Evolutionary conservation across 2,113 vertebrate species (phyloP), one percentile per base, ranked within the genome.

Genomic region (Gnathonemus echidnorhynchus): DNA sequence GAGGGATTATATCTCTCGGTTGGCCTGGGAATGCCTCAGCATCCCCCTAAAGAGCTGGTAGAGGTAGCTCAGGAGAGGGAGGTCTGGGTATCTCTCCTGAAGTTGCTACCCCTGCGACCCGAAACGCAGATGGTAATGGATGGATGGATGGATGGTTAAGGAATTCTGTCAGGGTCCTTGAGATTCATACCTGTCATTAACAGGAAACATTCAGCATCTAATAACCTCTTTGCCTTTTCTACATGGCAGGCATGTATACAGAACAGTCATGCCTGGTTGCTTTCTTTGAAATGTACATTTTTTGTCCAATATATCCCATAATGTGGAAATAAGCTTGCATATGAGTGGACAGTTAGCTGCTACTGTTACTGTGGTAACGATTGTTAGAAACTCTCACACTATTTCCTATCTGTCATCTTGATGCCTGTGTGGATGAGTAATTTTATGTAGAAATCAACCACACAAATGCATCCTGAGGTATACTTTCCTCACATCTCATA

Each of bases 291-390:
- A 52, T 87, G 13, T 49, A 27, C 48, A 53, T 35, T 89, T 89
- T 89, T 89, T 89, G 52, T 8, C 45, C 27, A 58, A 50, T 50
- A 83, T 88, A 58, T 84, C n/a, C 19, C 56, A 45, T 87, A 74
- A 56, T 10, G 48, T 89, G 88, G 88, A 91, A 91, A 58, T 50
- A 86, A 87, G 31, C 50, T 31, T 52, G 85, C 27, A 88, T 85
- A 7, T 87, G 77, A 58, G 31, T 87, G 62, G 50, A 35, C 24
- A 62, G 27, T 58, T 88, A 49, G 58, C 1, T 42, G 15, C 35
- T 86, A 27, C 31, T 4, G 39, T 89, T 90, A 86, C 87, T 39
- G 88, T 90, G 42, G 21, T 56, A 56, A 88, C 24, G 2, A 10
- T 56, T 89, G 52, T 58, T 58, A 31, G 11, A 90, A 90, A 13